Conservation (phyloP, 2,113 vertebrate species). For the Corynorhinus townsendii region DNA sequence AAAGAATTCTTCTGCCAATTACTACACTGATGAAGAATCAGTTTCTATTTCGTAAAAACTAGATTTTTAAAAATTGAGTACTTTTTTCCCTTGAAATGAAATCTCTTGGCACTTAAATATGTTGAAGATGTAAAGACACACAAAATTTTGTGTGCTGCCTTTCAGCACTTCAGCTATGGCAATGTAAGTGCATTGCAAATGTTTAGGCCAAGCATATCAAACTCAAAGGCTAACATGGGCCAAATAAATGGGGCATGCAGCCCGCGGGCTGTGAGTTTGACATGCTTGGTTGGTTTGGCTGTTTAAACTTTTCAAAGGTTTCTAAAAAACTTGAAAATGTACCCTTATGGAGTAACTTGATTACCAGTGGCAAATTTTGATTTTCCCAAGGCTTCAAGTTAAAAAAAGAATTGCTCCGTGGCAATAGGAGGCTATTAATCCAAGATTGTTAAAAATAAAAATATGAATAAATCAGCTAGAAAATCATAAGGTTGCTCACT, state of each 20-base stretch:
- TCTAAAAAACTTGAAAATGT: background rate
- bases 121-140: background rate
- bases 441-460: conserved; percentile 10
- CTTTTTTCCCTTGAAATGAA: background rate
- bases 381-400: background rate
- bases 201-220: no score
- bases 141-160: background rate
- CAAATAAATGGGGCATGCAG: no score
- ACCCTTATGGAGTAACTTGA: background rate
- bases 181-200: background rate
- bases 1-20: background rate
- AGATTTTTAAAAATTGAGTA: background rate
- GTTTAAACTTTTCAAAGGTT: background rate
- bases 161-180: background rate
- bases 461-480: background rate
- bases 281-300: background rate
- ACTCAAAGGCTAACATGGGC: no score
- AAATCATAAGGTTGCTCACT: background rate
- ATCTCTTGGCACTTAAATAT: background rate
- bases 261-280: no score
- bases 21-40: background rate
- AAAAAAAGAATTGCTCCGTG: background rate
- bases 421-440: background rate
- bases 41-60: conserved; percentile 33
- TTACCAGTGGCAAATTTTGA: background rate